These are phyloP conservation scores for Triplophysa yarkandensis DNA, from an alignment of 2,797 vertebrate genomes.

Conservation along the genomic window DNA sequence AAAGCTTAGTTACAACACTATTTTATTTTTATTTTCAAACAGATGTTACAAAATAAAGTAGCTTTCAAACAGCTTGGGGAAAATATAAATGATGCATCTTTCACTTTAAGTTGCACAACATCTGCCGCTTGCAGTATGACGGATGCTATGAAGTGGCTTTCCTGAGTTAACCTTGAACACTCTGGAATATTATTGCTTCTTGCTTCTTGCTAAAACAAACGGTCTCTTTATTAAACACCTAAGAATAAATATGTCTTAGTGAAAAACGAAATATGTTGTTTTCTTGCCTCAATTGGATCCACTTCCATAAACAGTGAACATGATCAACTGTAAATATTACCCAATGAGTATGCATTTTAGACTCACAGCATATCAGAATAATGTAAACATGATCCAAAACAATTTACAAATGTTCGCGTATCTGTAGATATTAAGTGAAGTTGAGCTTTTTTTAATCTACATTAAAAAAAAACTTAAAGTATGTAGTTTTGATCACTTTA, in stretches of 20 bases:
- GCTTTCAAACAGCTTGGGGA: neutral
- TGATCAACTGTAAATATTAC: neutral
- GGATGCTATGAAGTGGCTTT: neutral
- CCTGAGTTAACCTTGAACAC: conserved; percentile 16
- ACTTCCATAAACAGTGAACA: neutral
- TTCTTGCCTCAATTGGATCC: neutral
- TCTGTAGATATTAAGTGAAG: no score
- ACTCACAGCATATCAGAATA: neutral
- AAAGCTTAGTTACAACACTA: no score
- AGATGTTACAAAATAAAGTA: neutral
- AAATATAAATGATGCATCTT: neutral
- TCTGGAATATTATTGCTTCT: conserved; percentile 6
- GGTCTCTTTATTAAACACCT: conserved; percentile 2
- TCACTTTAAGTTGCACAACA: neutral
- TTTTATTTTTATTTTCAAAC: neutral
- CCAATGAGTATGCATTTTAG: neutral
- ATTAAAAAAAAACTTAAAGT: no score
- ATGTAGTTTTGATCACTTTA: no score
- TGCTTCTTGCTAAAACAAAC: conserved; percentile 21
- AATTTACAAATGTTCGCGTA: no score
- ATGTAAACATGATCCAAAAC: neutral
- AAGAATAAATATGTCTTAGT: neutral
- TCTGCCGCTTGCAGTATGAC: neutral
- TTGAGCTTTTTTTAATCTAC: no score
- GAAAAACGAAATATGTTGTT: neutral